Percentiles rank a stretch among this genome's conserved stretches.
Conservation (phyloP, 2,113 vertebrate species). For the Vulpes vulpes region DNA sequence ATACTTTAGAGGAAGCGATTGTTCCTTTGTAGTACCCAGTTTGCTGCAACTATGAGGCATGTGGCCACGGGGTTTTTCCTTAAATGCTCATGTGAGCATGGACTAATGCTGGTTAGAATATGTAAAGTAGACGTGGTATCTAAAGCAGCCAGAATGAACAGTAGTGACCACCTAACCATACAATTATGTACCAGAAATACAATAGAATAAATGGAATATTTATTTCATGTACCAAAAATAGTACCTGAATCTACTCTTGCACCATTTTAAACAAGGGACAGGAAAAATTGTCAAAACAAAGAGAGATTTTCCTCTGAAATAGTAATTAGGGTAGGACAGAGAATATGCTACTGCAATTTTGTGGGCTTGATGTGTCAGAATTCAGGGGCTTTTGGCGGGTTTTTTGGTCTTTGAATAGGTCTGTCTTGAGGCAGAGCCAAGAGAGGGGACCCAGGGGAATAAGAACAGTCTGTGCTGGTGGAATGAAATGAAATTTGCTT, state of each 20-base stretch:
- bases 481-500: conserved; percentile 17
- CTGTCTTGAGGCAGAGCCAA: not conserved
- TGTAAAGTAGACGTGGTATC: not conserved
- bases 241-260: not conserved
- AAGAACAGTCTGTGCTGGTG: not conserved
- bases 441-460: not conserved
- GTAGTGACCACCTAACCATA: not conserved
- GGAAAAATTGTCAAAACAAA: conserved; percentile 53
- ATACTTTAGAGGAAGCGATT: conserved; percentile 37
- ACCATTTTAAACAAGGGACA: conserved; percentile 18
- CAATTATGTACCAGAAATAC: conserved; percentile 21
- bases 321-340: conserved; percentile 35
- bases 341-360: not conserved
- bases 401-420: not conserved
- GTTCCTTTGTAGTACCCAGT: not conserved
- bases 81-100: not conserved
- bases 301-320: conserved; percentile 55
- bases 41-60: not conserved
- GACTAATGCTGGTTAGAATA: not conserved
- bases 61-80: not conserved
- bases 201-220: conserved; percentile 41
- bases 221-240: conserved; percentile 28
- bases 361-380: not conserved
- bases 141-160: not conserved
- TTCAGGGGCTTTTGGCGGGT: not conserved